A percentile compares a stretch with the other conserved stretches of the same genome.
Conservation (phyloP, 2,797 vertebrate species). For the Tenualosa ilisha region DNA sequence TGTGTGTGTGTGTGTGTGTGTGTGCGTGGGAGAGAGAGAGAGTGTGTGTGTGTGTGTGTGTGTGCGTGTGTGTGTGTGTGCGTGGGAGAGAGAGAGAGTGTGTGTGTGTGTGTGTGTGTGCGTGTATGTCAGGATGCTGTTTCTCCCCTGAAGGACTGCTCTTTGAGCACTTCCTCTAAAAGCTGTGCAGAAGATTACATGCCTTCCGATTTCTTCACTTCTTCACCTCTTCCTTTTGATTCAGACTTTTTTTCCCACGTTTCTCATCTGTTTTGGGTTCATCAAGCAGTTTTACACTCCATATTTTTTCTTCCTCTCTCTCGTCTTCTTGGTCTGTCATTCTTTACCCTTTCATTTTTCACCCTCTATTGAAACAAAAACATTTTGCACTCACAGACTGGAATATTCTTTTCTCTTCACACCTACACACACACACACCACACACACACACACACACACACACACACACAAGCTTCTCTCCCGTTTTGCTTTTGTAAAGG, state of each 20-base stretch:
- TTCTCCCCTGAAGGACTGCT: too few relatives aligned
- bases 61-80: not conserved
- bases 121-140: not conserved
- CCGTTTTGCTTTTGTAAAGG: slow-evolving; percentile 60
- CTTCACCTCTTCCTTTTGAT: too few relatives aligned
- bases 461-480: slow-evolving; percentile 25
- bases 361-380: not conserved
- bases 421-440: not conserved
- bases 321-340: not conserved
- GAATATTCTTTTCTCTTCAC: slow-evolving; percentile 43
- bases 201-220: too few relatives aligned
- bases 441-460: slow-evolving; percentile 13
- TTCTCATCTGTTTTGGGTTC: too few relatives aligned
- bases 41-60: not conserved
- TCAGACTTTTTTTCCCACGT: too few relatives aligned
- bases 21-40: not conserved
- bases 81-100: not conserved
- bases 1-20: too few relatives aligned
- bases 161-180: too few relatives aligned
- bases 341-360: not conserved
- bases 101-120: slow-evolving; percentile 11
- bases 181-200: too few relatives aligned
- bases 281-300: not conserved
- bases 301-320: too few relatives aligned
- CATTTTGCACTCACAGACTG: too few relatives aligned